phyloP scores from a whole-genome alignment of 1,140 invertebrate species.

The Aphidius gifuensis region DNA sequence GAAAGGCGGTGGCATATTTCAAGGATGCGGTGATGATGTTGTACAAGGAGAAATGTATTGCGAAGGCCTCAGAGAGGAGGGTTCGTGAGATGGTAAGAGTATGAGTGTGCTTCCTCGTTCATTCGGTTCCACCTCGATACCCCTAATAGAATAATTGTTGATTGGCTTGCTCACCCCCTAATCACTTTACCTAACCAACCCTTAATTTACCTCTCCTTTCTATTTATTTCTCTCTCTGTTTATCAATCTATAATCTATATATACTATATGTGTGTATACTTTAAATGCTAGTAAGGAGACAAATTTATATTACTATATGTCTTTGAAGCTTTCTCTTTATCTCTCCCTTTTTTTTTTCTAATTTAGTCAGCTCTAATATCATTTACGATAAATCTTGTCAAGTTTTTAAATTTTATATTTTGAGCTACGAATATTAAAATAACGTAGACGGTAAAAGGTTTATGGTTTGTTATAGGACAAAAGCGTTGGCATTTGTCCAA shows the following conservation, averaged over 20 bases:
- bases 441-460: neutral
- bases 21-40: too few relatives aligned
- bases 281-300: too few relatives aligned
- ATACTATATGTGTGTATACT: too few relatives aligned
- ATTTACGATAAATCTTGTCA: neutral
- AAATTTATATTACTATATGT: too few relatives aligned
- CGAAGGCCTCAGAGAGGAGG: too few relatives aligned
- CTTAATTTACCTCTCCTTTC: neutral
- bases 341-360: neutral
- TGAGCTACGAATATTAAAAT: constrained; percentile 3
- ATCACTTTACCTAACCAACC: constrained; percentile 20
- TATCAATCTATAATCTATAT: too few relatives aligned
- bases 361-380: neutral
- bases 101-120: constrained; percentile 5
- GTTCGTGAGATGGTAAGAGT: too few relatives aligned
- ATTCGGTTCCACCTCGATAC: constrained; percentile 15
- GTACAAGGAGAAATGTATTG: too few relatives aligned
- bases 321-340: too few relatives aligned
- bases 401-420: neutral
- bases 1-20: neutral
- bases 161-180: constrained; percentile 30
- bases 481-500: constrained; percentile 13
- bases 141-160: constrained; percentile 32
- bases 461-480: neutral
- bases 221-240: too few relatives aligned